Base-by-base conservation (phyloP, 2,113 vertebrate species). In the Nesogale talazaci region DNA sequence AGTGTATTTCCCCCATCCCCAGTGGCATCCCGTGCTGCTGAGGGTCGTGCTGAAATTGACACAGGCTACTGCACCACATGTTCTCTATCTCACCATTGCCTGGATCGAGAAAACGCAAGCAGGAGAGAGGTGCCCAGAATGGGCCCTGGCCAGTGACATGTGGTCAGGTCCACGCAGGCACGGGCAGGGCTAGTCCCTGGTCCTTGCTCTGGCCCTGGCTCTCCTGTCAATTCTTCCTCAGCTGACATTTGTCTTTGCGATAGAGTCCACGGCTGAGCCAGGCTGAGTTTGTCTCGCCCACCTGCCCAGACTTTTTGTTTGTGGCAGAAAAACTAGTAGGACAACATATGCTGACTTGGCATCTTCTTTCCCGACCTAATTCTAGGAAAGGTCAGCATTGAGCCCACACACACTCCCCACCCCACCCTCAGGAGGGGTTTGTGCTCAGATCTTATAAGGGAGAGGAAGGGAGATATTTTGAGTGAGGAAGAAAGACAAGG, bases 201-300 rank as follows among this genome's bases (percentile, higher is more conserved):
- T 40, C 80, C 40, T 88, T 67, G 29, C 14, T 65, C 57, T 29
- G 46, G 89, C 46, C 4, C 1, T 1, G 6, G 63, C 23, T 40
- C n/a, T n/a, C n/a, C 65, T 79, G 1, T 52, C 65, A n/a, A 77
- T 10, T n/a, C 17, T 19, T 34, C 31, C 25, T 67, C 2, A 0
- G 67, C 57, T 46, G 52, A 29, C 8, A 4, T 20, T 76, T 27
- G 38, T 72, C 34, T 85, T 34, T 40, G 3, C 3, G 84, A 25
- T 59, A 61, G 65, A 82, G 78, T 77, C 88, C 90, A 84, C 19
- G 29, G 91, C n/a, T 61, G 74, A 75, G 69, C 83, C 82, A 29
- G 38, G 1, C 56, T 74, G 56, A 74, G 52, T 38, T 91, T 67
- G 77, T 23, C 77, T 76, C 67, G 25, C 65, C 36, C n/a, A 34